Percentiles rank a stretch among this genome's conserved stretches.
These are phyloP conservation scores for Hylomyscus alleni DNA, from an alignment of 2,797 vertebrate species.

Conservation along the genomic window DNA sequence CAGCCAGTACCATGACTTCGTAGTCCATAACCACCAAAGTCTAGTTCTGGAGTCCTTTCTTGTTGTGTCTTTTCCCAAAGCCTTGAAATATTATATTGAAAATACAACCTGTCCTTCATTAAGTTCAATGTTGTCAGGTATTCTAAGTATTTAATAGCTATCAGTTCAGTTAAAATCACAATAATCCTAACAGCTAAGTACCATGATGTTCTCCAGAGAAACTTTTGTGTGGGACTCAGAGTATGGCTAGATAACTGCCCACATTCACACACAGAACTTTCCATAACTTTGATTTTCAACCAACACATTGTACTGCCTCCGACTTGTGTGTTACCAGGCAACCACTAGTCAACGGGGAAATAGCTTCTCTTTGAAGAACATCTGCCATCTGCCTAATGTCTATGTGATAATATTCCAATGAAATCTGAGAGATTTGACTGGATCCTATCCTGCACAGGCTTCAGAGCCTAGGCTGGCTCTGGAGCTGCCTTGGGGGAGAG, in stretches of 20 bases:
- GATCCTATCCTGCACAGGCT: not conserved
- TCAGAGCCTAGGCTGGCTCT: not conserved
- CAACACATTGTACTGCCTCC: not conserved
- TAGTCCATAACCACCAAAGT: not conserved
- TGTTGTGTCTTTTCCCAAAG: conserved; percentile 3
- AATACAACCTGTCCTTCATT: conserved; percentile 37
- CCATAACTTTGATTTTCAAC: not conserved
- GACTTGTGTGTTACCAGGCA: conserved; percentile 18
- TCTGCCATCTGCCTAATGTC: not conserved
- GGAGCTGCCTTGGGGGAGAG: not conserved
- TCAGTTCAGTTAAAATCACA: not conserved
- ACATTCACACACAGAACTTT: not conserved
- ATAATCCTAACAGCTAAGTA: not conserved
- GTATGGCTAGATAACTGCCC: not conserved
- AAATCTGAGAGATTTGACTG: not conserved
- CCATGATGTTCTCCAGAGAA: conserved; percentile 25
- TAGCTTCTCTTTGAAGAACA: conserved; percentile 11
- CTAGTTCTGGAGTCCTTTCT: not conserved
- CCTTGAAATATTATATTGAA: conserved; percentile 29
- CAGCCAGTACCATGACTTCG: not conserved
- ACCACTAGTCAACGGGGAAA: not conserved
- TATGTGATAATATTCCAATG: not conserved
- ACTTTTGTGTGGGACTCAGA: not conserved
- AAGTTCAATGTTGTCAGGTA: not conserved
- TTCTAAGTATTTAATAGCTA: not conserved